Base-by-base conservation (phyloP, 1,140 invertebrate species). In the Ganaspis sp. region DNA sequence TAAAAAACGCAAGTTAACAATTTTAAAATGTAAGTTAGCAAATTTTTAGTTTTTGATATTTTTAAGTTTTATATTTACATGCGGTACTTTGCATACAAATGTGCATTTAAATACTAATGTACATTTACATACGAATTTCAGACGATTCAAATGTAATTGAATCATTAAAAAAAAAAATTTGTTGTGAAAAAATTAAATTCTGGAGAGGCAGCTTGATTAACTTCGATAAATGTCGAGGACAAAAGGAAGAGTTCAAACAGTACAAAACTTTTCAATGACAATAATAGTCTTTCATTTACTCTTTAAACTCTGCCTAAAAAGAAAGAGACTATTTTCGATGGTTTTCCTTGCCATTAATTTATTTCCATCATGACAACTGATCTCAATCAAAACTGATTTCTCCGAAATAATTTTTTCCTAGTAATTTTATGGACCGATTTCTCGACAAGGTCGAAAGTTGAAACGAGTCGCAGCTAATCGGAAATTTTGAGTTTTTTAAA, bases 401-500 rank as follows among this genome's bases (percentile, higher is more conserved):
- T 64, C 23, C 11, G 58, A 64, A 29, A 64, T 64, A 29, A 29
- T 15, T 64, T 64, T 64, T n/a, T 29, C n/a, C n/a, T n/a, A n/a
- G n/a, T n/a, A n/a, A n/a, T n/a, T n/a, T n/a, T n/a, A 64, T 4
- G 12, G 23, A 64, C 58, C 29, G 58, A 64, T 64, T 64, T 29
- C 26, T 64, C 58, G 26, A 29, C 26, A 64, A 64, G 58, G 29
- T 4, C 23, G 58, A 15, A 64, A 64, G 15, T 64, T n/a, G 15
- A n/a, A 64, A 64, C 58, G 58, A 64, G 58, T 64, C 58, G 58
- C 58, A 26, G 58, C 58, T 64, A n/a, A 64, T 64, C 58, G 58
- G 58, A 64, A 64, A 64, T 23, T 12, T 34, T 64, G 4, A 34
- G n/a, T 26, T 49, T n/a, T n/a, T 1, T 5, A 49, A 29, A 64